Percentiles rank a stretch among this genome's conserved stretches.
phyloP scores from a whole-genome alignment of 2,797 vertebrate genomes.

The Neosilurus mollespiculum region DNA sequence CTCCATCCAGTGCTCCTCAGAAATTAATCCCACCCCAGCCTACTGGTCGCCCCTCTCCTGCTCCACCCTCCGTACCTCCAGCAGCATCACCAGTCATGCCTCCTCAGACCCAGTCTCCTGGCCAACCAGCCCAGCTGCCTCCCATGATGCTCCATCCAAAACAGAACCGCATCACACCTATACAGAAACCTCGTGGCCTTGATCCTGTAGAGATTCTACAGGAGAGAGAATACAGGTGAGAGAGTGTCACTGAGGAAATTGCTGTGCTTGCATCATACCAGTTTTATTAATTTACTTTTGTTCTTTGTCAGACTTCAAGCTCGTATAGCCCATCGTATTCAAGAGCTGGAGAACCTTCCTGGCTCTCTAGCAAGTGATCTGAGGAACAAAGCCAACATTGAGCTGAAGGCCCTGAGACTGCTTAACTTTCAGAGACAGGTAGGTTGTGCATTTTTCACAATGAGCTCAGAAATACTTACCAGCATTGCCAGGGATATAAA shows the following conservation, averaged over 20 bases:
- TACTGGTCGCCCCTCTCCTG: conserved; percentile 88
- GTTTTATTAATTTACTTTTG: neutral
- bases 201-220: conserved; percentile 97
- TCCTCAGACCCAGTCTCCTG: conserved; percentile 90
- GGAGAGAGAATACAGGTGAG: conserved; percentile 91
- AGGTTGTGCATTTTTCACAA: neutral
- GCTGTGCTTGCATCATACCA: too few relatives aligned
- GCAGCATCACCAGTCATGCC: conserved; percentile 93
- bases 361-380: conserved; percentile 92
- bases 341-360: conserved; percentile 93
- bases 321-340: conserved; percentile 92
- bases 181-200: conserved; percentile 92
- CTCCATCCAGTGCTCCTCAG: conserved; percentile 89
- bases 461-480: neutral
- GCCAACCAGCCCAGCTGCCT: conserved; percentile 86
- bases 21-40: conserved; percentile 92
- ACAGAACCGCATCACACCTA: conserved; percentile 93
- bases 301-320: conserved; percentile 80
- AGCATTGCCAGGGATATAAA: neutral
- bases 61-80: conserved; percentile 87
- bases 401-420: conserved; percentile 91
- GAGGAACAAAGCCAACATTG: conserved; percentile 94
- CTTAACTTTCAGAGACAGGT: conserved; percentile 98
- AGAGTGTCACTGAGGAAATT: neutral
- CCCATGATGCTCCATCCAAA: conserved; percentile 92